Percentiles rank a stretch among this genome's conserved stretches.
Conservation (phyloP, 2,888 invertebrate species). For the Drosophila aldrichi region DNA sequence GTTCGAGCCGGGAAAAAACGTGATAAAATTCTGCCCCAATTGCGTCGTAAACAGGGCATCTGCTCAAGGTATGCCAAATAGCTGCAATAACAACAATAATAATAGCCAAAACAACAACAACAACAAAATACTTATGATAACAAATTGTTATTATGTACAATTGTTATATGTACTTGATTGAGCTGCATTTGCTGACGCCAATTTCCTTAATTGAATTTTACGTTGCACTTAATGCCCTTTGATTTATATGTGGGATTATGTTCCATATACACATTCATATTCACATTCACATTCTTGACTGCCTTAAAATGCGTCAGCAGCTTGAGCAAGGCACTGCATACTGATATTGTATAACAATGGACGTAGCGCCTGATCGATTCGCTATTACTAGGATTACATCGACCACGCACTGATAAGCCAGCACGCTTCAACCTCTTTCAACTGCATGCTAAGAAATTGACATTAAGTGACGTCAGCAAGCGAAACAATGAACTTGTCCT, state of each 20-base stretch:
- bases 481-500: conserved; percentile 9
- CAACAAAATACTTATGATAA: conserved; percentile 43
- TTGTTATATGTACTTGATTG: conserved; percentile 30
- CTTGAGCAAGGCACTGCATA: conserved; percentile 19
- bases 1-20: conserved; percentile 31
- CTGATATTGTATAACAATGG: conserved; percentile 51
- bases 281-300: background rate
- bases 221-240: conserved; percentile 57
- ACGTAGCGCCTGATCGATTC: conserved; percentile 44
- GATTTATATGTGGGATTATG: conserved; percentile 50
- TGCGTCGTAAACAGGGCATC: conserved; percentile 54
- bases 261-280: conserved; percentile 4
- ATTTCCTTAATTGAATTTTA: conserved; percentile 44
- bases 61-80: conserved; percentile 19
- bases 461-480: conserved; percentile 18
- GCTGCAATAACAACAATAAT: conserved; percentile 5
- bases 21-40: conserved; percentile 39
- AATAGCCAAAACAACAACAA: conserved; percentile 7
- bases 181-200: conserved; percentile 48
- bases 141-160: conserved; percentile 39
- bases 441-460: conserved; percentile 38
- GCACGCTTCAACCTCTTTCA: conserved; percentile 33
- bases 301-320: conserved; percentile 46
- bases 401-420: conserved; percentile 46
- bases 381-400: conserved; percentile 38